These are phyloP conservation scores for Arbacia lixula DNA, from an alignment of 53 echinoderm and acorn worm genomes.

Conservation along the genomic window DNA sequence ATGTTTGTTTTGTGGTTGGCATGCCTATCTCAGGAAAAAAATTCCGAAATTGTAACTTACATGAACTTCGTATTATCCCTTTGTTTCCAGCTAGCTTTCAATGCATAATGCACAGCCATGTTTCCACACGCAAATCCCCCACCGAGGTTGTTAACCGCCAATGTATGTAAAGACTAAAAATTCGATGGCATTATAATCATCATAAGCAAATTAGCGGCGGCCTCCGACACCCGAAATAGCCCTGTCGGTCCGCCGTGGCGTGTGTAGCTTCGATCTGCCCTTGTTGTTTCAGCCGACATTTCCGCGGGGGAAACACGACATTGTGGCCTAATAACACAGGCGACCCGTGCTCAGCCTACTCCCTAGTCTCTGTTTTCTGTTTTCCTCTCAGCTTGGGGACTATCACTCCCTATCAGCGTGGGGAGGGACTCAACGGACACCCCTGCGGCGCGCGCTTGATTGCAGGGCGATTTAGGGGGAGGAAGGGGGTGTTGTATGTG, in stretches of 20 bases:
- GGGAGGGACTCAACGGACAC: too few relatives aligned
- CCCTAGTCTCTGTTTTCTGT: conserved; percentile 9
- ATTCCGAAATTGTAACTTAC: too few relatives aligned
- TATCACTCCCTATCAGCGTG: neutral
- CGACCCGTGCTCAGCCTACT: conserved; percentile 15
- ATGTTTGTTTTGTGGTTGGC: too few relatives aligned
- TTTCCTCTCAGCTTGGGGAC: conserved; percentile 1
- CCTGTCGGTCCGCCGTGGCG: neutral
- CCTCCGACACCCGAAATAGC: conserved; percentile 43
- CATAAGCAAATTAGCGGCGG: conserved; percentile 54
- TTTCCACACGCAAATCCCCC: too few relatives aligned
- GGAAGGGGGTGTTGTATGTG: too few relatives aligned
- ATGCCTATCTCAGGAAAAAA: too few relatives aligned
- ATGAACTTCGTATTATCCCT: too few relatives aligned
- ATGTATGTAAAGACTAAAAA: conserved; percentile 20
- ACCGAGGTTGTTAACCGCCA: neutral
- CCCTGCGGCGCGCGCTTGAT: neutral
- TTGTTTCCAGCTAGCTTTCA: too few relatives aligned
- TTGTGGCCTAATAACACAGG: conserved; percentile 37
- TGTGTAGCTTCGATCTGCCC: conserved; percentile 18
- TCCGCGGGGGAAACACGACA: conserved; percentile 49
- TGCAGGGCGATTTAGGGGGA: too few relatives aligned
- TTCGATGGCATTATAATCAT: conserved; percentile 31
- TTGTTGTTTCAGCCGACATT: conserved; percentile 55
- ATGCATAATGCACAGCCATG: neutral